Evolutionary conservation across 2,797 vertebrate genomes (phyloP).

Genomic region (Acanthurus lineatus): DNA sequence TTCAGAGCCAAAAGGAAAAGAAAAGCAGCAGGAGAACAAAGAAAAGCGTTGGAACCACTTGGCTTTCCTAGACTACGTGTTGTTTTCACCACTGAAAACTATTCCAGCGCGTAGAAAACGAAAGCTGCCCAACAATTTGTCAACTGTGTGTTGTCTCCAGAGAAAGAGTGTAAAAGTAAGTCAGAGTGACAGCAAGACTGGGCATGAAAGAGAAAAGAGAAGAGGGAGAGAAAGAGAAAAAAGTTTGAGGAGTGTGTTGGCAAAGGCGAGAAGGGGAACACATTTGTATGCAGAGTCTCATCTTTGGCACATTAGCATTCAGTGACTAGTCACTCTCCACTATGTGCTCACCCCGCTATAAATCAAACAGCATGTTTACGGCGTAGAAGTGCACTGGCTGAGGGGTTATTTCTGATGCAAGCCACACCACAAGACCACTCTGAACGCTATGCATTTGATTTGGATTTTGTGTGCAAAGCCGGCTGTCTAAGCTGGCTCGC

Average conservation of each 20-base stretch:
- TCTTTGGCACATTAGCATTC: slow-evolving; percentile 77
- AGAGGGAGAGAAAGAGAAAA: slow-evolving; percentile 37
- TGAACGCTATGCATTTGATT: slow-evolving; percentile 40
- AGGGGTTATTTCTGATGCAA: slow-evolving; percentile 56
- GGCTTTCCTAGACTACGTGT: slow-evolving; percentile 31
- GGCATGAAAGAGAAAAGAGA: slow-evolving; percentile 33
- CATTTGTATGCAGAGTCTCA: slow-evolving; percentile 79
- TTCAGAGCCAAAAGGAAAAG: slow-evolving; percentile 21
- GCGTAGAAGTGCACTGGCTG: slow-evolving; percentile 32
- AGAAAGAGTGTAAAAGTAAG: slow-evolving; percentile 39
- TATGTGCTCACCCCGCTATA: slow-evolving; percentile 60
- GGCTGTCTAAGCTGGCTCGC: slow-evolving; percentile 23
- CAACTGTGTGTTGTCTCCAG: slow-evolving; percentile 41
- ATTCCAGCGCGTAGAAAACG: slow-evolving; percentile 35
- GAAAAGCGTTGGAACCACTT: slow-evolving; percentile 49
- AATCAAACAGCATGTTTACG: slow-evolving; percentile 78
- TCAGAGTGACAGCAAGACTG: slow-evolving; percentile 35
- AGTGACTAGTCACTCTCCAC: slow-evolving; percentile 71
- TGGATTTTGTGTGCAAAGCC: slow-evolving; percentile 43
- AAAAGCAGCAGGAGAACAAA: slow-evolving; percentile 53
- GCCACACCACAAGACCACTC: slow-evolving; percentile 35
- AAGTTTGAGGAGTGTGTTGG: slow-evolving; percentile 51
- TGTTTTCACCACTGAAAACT: slow-evolving; percentile 43
- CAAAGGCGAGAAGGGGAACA: slow-evolving; percentile 31
- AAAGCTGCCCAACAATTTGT: slow-evolving; percentile 52